A percentile compares a stretch with the other conserved stretches of the same genome.
Evolutionary conservation across 2,113 vertebrate species (phyloP).

Genomic region (Agapornis roseicollis): DNA sequence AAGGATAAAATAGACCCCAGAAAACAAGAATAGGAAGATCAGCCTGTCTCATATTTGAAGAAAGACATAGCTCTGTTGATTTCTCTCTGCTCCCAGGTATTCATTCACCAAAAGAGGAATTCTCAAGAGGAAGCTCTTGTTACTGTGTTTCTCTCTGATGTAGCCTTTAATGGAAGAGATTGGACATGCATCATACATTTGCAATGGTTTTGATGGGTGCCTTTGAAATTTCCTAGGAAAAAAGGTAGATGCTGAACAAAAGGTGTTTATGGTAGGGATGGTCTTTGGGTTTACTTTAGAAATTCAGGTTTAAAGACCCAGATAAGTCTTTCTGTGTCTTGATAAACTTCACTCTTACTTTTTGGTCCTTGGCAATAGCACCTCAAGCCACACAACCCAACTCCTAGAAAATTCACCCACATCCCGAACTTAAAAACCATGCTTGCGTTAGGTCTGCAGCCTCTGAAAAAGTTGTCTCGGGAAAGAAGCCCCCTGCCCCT

Average conservation of each 20-base stretch:
- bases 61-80: background rate
- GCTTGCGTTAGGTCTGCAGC: background rate
- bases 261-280: background rate
- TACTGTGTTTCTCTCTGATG: background rate
- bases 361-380: background rate
- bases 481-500: constrained; percentile 8
- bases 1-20: background rate
- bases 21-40: background rate
- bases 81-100: background rate
- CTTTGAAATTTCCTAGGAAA: background rate
- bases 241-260: background rate
- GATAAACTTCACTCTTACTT: accelerated
- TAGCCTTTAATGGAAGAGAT: background rate
- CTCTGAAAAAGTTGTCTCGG: constrained; percentile 33
- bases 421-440: background rate
- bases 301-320: background rate
- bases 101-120: background rate
- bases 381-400: background rate
- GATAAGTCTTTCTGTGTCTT: background rate
- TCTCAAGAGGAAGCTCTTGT: background rate
- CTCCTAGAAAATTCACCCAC: background rate
- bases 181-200: background rate
- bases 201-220: background rate
- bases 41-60: background rate
- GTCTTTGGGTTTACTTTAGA: background rate